Evolutionary conservation across 30 jellyfish, hydroid and myxozoan species (phyloP), one percentile per base, ranked within the genome.

Genomic region (Chrysaora quinquecirrha): DNA sequence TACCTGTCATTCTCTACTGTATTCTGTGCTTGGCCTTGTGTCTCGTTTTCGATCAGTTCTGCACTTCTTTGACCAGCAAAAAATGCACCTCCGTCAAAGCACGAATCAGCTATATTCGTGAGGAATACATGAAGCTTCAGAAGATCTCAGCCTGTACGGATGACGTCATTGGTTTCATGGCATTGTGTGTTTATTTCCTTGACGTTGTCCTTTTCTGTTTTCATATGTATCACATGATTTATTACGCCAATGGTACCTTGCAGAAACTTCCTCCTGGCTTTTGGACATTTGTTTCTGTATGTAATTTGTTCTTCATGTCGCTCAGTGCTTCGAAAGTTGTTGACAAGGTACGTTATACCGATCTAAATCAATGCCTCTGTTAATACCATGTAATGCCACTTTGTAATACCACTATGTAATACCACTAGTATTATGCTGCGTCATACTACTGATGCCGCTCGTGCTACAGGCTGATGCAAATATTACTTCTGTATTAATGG

Each of bases 1-100:
- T 80, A 2, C 90, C 90, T 0, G 90, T 80, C 83, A 80, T 38
- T 30, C 71, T 80, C 65, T 80, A 80, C 52, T 80, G 90, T 68
- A 23, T 47, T 4, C 66, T 80, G 25, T 80, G 90, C 66, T 30
- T 80, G 12, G 71, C 76, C 48, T 69, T 80, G 48, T 43, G 83
- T 47, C 73, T 80, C 68, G 25, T 66, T 0, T 72, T 80, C 66
- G 83, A 65, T 24, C 90, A 80, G 75, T 80, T 80, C 54, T 30
- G 48, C 27, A 34, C 90, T 0, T 65, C 76, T 1, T n/a, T 80
- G 33, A 34, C 43, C 33, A 7, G 62, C 21, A 19, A 43, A 46
- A 30, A 48, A 23, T 63, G 90, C 90, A 48, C 58, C 76, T 43
- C 32, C 1, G 73, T 66, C 76, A 50, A 62, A 43, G 30, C 23